A percentile compares a stretch with the other conserved stretches of the same genome.
Conservation (phyloP, 2,113 vertebrate species). For the Orcinus orca region DNA sequence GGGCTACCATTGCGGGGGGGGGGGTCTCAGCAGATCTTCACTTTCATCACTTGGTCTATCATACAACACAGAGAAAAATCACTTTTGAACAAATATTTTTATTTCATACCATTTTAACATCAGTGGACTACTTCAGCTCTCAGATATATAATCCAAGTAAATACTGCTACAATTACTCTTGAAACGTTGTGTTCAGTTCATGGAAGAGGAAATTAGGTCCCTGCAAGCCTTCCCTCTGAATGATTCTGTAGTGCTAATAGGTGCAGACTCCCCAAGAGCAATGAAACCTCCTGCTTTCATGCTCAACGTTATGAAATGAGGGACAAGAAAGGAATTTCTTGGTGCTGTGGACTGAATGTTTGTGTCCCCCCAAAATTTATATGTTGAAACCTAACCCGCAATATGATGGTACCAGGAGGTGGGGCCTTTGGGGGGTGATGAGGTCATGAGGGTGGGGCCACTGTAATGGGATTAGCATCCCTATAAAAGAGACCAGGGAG, state of each 20-base stretch:
- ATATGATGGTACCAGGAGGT: background rate
- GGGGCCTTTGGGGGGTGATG: background rate
- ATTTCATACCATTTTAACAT: background rate
- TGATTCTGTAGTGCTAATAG: background rate
- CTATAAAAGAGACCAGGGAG: too few species aligned
- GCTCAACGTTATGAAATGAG: background rate
- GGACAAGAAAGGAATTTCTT: background rate
- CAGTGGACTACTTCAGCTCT: too few species aligned
- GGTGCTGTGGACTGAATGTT: too few species aligned
- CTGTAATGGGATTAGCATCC: too few species aligned
- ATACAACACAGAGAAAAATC: background rate
- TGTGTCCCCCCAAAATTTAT: too few species aligned
- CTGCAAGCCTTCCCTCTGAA: background rate
- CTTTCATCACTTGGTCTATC: too few species aligned
- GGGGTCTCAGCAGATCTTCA: rapidly evolving
- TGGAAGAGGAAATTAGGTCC: background rate
- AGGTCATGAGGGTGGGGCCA: background rate
- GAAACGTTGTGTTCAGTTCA: too few species aligned
- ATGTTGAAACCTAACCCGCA: too few species aligned
- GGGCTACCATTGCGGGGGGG: rapidly evolving
- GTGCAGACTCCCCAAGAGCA: background rate
- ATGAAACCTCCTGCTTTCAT: background rate
- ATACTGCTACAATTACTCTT: too few species aligned
- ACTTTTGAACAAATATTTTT: background rate
- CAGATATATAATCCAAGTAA: background rate